Conservation (phyloP, 1,140 invertebrate genomes). For the Reticulitermes speratus region DNA sequence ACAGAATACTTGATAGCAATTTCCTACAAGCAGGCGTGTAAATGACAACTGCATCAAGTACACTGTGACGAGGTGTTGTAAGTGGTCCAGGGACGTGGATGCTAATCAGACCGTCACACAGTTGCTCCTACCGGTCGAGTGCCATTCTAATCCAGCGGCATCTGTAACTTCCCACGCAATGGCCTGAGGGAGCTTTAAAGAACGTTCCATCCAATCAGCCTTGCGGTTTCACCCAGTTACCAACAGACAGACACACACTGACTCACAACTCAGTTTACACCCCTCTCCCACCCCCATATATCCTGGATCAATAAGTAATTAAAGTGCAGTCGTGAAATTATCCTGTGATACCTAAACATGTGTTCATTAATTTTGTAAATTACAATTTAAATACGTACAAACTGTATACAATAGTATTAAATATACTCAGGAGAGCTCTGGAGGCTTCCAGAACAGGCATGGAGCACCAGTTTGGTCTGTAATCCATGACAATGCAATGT, state of each 20-base stretch:
- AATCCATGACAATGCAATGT: no score
- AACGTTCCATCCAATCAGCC: conserved; percentile 2
- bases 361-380: conserved; percentile 6
- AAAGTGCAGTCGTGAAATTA: background rate
- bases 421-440: no score
- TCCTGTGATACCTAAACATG: background rate
- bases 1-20: no score
- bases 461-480: no score
- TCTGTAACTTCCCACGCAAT: background rate
- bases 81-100: background rate
- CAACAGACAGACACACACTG: background rate
- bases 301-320: conserved; percentile 4
- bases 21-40: no score
- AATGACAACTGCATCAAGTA: no score
- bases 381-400: background rate
- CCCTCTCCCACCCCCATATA: background rate
- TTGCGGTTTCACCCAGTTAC: background rate
- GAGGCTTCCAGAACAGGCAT: no score
- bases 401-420: background rate
- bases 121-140: background rate
- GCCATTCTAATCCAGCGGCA: background rate
- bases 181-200: background rate
- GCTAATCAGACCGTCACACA: background rate
- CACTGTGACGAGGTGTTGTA: no score
- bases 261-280: background rate